Percentiles rank a stretch among this genome's conserved stretches.
These are phyloP conservation scores for Adelges cooleyi DNA, from an alignment of 1,140 invertebrate species.

Conservation along the genomic window DNA sequence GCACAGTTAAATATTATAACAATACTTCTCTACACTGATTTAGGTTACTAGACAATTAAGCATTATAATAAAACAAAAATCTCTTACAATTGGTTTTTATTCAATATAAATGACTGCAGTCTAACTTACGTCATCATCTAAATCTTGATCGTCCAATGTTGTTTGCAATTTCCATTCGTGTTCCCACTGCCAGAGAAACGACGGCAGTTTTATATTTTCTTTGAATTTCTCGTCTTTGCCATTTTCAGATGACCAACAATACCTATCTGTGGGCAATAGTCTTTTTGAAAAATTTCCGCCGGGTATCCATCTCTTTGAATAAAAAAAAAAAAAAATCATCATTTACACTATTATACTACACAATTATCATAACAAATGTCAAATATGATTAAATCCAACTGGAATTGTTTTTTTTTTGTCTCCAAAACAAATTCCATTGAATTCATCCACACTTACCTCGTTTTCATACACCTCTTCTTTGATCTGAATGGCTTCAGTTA, in stretches of 20 bases:
- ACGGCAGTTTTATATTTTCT: slow-evolving; percentile 70
- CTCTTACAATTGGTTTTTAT: slow-evolving; percentile 32
- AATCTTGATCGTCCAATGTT: slow-evolving; percentile 70
- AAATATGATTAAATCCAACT: too few species aligned
- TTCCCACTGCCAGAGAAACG: slow-evolving; percentile 89
- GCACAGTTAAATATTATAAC: too few species aligned
- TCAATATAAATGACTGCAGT: too few species aligned
- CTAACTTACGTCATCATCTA: slow-evolving; percentile 69
- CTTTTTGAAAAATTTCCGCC: slow-evolving; percentile 71
- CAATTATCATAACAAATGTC: neutral
- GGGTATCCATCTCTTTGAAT: slow-evolving; percentile 85
- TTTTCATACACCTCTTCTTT: slow-evolving; percentile 87
- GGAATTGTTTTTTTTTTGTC: too few species aligned
- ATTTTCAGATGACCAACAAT: slow-evolving; percentile 70
- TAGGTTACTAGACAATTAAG: too few species aligned
- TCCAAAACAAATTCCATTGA: too few species aligned
- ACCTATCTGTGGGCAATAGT: slow-evolving; percentile 73
- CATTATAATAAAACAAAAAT: neutral
- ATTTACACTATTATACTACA: neutral
- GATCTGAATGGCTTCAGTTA: slow-evolving; percentile 79
- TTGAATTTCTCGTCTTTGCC: slow-evolving; percentile 63
- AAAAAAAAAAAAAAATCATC: slow-evolving; percentile 37
- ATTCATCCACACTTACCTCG: too few species aligned
- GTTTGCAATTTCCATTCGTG: slow-evolving; percentile 82
- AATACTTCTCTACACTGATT: too few species aligned